These are phyloP conservation scores for Pantherophis alleghaniensis DNA, from an alignment of 2,797 vertebrate genomes.

Conservation along the genomic window DNA sequence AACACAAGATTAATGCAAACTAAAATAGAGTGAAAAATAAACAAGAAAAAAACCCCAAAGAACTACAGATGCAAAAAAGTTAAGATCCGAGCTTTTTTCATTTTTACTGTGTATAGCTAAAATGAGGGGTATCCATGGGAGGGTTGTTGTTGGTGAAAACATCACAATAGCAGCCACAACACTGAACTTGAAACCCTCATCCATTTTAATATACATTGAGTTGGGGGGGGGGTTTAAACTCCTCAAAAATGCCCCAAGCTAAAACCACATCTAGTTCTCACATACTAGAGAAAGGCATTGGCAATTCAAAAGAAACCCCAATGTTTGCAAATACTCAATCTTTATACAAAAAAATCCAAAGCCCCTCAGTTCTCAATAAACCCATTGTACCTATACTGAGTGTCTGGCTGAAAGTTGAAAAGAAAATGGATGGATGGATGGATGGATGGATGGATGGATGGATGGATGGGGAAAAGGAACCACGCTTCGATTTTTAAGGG, in stretches of 20 bases:
- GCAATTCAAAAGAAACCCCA: not conserved
- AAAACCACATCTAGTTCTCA: not conserved
- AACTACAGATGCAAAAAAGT: not conserved
- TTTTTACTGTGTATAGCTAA: not conserved
- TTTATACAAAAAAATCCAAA: not conserved
- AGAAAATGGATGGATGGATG: not conserved
- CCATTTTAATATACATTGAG: not conserved
- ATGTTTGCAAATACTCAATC: not conserved
- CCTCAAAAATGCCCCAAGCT: not conserved
- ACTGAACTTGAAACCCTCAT: not conserved
- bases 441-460: no score
- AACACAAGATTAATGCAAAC: not conserved
- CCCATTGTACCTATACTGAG: not conserved
- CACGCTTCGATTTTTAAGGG: not conserved
- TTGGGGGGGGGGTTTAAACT: not conserved
- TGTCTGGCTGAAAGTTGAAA: not conserved
- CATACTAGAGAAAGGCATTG: not conserved
- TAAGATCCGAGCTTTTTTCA: not conserved
- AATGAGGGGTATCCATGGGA: not conserved
- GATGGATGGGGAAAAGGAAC: not conserved
- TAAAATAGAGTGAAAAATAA: not conserved
- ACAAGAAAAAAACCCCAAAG: not conserved
- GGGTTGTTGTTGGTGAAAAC: not conserved
- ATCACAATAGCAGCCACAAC: not conserved
- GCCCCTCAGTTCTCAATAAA: not conserved